Conservation (phyloP, 2,888 invertebrate genomes). For the Himalopsyche tibetana region DNA sequence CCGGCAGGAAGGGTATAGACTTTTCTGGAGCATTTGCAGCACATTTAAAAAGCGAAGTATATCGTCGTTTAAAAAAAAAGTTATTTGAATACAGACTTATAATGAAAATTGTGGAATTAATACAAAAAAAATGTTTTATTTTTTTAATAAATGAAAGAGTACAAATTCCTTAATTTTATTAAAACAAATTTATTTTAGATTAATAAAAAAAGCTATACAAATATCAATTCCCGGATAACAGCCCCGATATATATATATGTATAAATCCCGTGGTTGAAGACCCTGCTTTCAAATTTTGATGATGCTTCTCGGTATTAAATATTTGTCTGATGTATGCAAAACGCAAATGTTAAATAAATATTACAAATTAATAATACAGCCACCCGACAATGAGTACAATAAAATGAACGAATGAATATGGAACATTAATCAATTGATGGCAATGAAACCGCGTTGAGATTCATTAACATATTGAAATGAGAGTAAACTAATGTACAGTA, state of each 20-base stretch:
- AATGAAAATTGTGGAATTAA: no score
- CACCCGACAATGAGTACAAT: slow-evolving; percentile 56
- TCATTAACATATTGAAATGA: slow-evolving; percentile 64
- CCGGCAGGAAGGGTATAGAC: no score
- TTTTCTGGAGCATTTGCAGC: no score
- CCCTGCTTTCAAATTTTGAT: slow-evolving; percentile 16
- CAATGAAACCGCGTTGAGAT: slow-evolving; percentile 59
- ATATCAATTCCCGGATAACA: no score
- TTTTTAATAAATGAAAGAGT: no score
- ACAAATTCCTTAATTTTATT: no score
- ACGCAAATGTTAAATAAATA: slow-evolving; percentile 65
- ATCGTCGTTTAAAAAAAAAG: no score
- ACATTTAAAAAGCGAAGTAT: no score
- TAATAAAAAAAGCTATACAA: no score
- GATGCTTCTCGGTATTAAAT: slow-evolving; percentile 19
- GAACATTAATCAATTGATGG: slow-evolving; percentile 63
- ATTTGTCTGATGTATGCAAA: slow-evolving; percentile 51
- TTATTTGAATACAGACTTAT: no score
- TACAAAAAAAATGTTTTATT: no score
- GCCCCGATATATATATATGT: neutral
- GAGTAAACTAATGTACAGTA: slow-evolving; percentile 55
- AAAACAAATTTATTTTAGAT: no score
- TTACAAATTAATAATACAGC: slow-evolving; percentile 62
- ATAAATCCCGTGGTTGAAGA: neutral
- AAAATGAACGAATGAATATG: slow-evolving; percentile 58